Evolutionary conservation across 2,113 vertebrate genomes (phyloP).

Genomic region (Antennarius striatus): DNA sequence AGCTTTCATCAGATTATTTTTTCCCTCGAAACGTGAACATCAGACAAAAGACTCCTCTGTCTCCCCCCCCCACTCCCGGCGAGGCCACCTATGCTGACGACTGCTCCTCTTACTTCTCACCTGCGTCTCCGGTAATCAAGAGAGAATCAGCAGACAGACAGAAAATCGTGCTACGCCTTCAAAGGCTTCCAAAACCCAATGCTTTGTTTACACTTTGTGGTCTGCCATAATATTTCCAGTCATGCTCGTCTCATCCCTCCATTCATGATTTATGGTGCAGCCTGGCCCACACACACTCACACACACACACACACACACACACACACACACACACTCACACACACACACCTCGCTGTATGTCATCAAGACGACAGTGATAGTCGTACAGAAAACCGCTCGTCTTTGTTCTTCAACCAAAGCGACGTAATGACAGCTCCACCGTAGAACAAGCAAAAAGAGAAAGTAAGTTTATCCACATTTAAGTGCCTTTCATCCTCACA

Average conservation of each 20-base stretch:
- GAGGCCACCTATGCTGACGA: slow-evolving; percentile 54
- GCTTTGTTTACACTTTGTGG: slow-evolving; percentile 19
- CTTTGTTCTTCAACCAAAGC: slow-evolving; percentile 70
- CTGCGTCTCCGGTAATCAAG: slow-evolving; percentile 43
- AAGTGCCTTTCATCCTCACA: slow-evolving; percentile 43
- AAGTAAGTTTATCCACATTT: slow-evolving; percentile 30
- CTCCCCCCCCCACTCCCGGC: not conserved
- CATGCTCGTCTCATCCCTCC: slow-evolving; percentile 30
- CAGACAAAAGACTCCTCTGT: slow-evolving; percentile 61
- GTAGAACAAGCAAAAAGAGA: slow-evolving; percentile 44
- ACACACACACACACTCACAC: slow-evolving; percentile 41
- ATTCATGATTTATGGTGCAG: slow-evolving; percentile 49
- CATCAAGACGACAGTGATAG: slow-evolving; percentile 68
- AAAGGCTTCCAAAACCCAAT: slow-evolving; percentile 47
- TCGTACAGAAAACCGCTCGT: slow-evolving; percentile 41
- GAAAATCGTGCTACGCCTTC: slow-evolving; percentile 53
- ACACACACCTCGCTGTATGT: slow-evolving; percentile 22
- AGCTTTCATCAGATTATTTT: slow-evolving; percentile 43
- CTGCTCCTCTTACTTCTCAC: slow-evolving; percentile 36
- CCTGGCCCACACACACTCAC: slow-evolving; percentile 42
- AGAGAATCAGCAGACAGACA: slow-evolving; percentile 31
- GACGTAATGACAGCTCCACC: slow-evolving; percentile 66
- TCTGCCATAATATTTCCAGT: slow-evolving; percentile 45
- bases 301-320: slow-evolving; percentile 19
- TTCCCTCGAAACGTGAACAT: slow-evolving; percentile 31